phyloP scores from a whole-genome alignment of 2,797 vertebrate genomes.

The Coendou prehensilis region DNA sequence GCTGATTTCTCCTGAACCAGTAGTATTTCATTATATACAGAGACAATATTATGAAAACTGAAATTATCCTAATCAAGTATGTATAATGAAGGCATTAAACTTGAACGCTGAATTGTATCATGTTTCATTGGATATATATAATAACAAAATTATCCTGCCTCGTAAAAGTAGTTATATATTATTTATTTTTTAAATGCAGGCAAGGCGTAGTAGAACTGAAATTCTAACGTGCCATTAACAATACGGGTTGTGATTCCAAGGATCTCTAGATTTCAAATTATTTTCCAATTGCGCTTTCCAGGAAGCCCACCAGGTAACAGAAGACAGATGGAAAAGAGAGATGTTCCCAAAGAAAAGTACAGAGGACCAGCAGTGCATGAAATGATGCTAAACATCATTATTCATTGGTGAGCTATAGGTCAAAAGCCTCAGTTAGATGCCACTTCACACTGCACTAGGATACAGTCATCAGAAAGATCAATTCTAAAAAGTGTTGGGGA shows the following conservation, averaged over 20 bases:
- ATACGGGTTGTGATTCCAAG: background rate
- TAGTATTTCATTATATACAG: slow-evolving; percentile 7
- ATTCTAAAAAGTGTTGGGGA: background rate
- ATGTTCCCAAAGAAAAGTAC: background rate
- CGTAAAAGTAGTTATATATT: background rate
- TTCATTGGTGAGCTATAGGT: background rate
- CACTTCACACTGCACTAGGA: no score
- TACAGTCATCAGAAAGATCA: background rate
- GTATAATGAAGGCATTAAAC: slow-evolving; percentile 28
- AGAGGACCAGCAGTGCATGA: background rate
- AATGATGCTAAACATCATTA: background rate
- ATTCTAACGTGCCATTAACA: background rate
- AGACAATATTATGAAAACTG: slow-evolving; percentile 55
- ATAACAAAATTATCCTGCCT: background rate
- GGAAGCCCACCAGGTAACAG: background rate
- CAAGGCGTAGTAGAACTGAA: background rate
- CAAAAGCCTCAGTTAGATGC: background rate
- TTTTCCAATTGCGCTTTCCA: background rate
- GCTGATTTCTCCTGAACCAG: slow-evolving; percentile 23
- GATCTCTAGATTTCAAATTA: background rate
- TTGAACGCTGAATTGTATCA: background rate
- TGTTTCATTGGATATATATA: background rate
- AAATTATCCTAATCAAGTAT: slow-evolving; percentile 60
- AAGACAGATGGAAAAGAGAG: background rate
- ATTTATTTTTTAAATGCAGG: background rate